Evolutionary conservation across 2,113 vertebrate genomes (phyloP).

Genomic region (Azemiops feae): DNA sequence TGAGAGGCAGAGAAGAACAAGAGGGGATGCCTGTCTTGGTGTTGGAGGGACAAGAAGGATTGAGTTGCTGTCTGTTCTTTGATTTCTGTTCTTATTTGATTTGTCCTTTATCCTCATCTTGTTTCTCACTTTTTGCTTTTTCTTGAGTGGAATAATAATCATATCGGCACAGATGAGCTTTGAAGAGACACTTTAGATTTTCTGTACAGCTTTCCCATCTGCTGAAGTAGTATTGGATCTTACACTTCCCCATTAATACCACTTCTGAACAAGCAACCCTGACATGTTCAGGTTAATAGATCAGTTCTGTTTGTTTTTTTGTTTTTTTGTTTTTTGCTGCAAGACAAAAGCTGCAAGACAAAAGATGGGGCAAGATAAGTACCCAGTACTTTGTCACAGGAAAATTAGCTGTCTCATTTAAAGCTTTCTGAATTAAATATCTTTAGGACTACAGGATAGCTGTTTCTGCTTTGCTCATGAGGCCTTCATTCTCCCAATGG

Average conservation of each 20-base stretch:
- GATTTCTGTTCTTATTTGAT: constrained; percentile 52
- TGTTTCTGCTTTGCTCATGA: neutral
- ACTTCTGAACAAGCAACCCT: neutral
- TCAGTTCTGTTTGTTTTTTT: neutral
- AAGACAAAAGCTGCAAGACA: constrained; percentile 12
- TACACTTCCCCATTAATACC: neutral
- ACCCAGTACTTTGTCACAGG: neutral
- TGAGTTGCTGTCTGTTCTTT: constrained; percentile 46
- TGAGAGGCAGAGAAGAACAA: constrained; percentile 42
- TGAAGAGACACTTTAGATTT: constrained; percentile 24
- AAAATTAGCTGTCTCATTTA: neutral
- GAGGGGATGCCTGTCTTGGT: neutral
- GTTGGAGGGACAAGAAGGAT: neutral
- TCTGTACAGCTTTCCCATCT: constrained; percentile 11
- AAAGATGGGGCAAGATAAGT: neutral
- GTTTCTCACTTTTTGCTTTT: constrained; percentile 48
- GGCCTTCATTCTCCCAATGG: neutral
- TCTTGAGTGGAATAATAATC: neutral
- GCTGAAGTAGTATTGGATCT: constrained; percentile 12
- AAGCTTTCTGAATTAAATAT: neutral
- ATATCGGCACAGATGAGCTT: constrained; percentile 29
- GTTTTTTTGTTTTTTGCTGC: constrained; percentile 52
- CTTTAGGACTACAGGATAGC: neutral
- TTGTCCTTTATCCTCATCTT: constrained; percentile 30
- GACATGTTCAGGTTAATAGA: too few species aligned